A percentile compares a stretch with the other conserved stretches of the same genome.
phyloP scores from a whole-genome alignment of 2,113 vertebrate genomes.

The Fulica atra region DNA sequence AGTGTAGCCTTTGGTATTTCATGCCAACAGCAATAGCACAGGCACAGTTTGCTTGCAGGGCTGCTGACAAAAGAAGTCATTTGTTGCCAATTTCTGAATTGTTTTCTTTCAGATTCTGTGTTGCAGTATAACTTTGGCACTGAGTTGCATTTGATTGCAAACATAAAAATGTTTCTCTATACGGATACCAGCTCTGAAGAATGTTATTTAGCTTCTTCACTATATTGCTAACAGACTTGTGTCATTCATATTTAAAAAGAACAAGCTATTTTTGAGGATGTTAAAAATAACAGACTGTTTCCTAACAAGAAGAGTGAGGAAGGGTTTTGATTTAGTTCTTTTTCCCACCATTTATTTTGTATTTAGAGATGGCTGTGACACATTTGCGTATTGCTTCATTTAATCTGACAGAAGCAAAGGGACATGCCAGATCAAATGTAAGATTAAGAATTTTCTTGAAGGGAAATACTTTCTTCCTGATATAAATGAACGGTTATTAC shows the following conservation, averaged over 20 bases:
- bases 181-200: constrained; percentile 18
- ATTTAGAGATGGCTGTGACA: neutral
- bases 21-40: constrained; percentile 11
- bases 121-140: constrained; percentile 40
- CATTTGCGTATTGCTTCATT: neutral
- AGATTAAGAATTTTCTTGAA: neutral
- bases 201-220: constrained; percentile 1
- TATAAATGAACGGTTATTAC: neutral
- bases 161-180: constrained; percentile 51
- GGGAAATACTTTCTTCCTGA: constrained; percentile 33
- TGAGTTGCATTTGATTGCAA: constrained; percentile 45
- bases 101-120: constrained; percentile 36
- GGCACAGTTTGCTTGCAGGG: constrained; percentile 13
- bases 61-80: constrained; percentile 39
- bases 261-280: constrained; percentile 34
- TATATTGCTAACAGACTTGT: constrained; percentile 19
- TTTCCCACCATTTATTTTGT: constrained; percentile 15
- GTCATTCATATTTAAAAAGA: constrained; percentile 42
- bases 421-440: constrained; percentile 24
- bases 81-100: constrained; percentile 38
- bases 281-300: constrained; percentile 39
- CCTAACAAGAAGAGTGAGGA: constrained; percentile 11
- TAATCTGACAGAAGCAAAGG: constrained; percentile 41
- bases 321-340: neutral
- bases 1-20: neutral